phyloP scores from a whole-genome alignment of 2,113 vertebrate genomes.

The Saimiri boliviensis region DNA sequence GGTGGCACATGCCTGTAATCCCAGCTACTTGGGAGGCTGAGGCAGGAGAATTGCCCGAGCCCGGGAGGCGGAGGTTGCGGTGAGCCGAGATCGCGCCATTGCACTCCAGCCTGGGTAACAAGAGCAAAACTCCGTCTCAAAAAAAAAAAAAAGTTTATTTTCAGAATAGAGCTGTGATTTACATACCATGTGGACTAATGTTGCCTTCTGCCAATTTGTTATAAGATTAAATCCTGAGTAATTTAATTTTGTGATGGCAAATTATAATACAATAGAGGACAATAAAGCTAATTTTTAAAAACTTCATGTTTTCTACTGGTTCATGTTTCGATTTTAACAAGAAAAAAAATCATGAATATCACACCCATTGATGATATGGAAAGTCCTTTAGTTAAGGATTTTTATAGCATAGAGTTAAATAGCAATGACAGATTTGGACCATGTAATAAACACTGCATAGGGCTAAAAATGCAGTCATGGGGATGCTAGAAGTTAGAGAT shows the following conservation, averaged over 20 bases:
- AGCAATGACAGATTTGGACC: slow-evolving; percentile 44
- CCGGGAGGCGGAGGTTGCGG: too few species aligned
- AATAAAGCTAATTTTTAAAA: neutral
- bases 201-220: neutral
- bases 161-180: neutral
- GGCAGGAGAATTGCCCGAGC: too few species aligned
- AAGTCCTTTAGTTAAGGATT: slow-evolving; percentile 1
- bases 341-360: neutral
- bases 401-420: slow-evolving; percentile 36
- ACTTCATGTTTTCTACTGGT: neutral
- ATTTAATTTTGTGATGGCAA: neutral
- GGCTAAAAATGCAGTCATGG: neutral
- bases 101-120: too few species aligned
- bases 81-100: too few species aligned
- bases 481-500: neutral
- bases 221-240: neutral
- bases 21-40: too few species aligned
- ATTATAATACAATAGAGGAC: neutral
- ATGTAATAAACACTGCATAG: slow-evolving; percentile 46
- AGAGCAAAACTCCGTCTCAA: too few species aligned
- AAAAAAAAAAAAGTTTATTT: slow-evolving; percentile 55
- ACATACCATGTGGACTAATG: neutral
- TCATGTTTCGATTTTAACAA: neutral
- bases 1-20: too few species aligned
- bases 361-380: neutral